A percentile compares a stretch with the other conserved stretches of the same genome.
phyloP scores from a whole-genome alignment of 1,140 invertebrate species.

The Calephelis virginiensis region DNA sequence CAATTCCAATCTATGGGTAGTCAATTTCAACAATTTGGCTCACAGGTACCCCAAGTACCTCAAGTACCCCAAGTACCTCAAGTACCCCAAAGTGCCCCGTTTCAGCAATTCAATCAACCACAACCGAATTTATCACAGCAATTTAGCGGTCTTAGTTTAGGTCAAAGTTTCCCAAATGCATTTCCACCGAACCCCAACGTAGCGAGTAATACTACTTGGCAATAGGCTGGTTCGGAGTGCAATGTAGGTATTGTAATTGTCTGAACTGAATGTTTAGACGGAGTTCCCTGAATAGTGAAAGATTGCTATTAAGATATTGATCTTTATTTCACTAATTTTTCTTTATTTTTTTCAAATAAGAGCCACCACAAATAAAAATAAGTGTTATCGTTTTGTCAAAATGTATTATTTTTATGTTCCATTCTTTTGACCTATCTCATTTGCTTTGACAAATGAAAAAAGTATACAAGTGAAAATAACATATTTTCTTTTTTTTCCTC shows the following conservation, averaged over 20 bases:
- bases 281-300: constrained; percentile 3
- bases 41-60: constrained; percentile 41
- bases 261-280: background rate
- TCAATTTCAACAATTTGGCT: constrained; percentile 52
- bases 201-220: constrained; percentile 65
- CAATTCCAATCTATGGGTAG: constrained; percentile 50
- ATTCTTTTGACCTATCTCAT: no score
- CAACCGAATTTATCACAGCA: constrained; percentile 50
- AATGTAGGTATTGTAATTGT: constrained; percentile 26
- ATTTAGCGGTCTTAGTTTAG: constrained; percentile 58
- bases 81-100: constrained; percentile 28
- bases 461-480: no score
- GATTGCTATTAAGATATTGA: background rate
- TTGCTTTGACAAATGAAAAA: no score
- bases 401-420: no score
- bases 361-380: no score
- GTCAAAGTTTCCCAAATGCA: constrained; percentile 57
- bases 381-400: no score
- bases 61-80: constrained; percentile 32
- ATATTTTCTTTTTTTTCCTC: no score
- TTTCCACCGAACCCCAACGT: constrained; percentile 62
- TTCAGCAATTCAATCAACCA: constrained; percentile 37
- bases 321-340: no score
- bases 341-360: no score
- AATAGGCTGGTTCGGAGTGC: constrained; percentile 39